Base-by-base conservation (phyloP, 92 coral and sea anemone genomes). In the Parazoanthus darwini region DNA sequence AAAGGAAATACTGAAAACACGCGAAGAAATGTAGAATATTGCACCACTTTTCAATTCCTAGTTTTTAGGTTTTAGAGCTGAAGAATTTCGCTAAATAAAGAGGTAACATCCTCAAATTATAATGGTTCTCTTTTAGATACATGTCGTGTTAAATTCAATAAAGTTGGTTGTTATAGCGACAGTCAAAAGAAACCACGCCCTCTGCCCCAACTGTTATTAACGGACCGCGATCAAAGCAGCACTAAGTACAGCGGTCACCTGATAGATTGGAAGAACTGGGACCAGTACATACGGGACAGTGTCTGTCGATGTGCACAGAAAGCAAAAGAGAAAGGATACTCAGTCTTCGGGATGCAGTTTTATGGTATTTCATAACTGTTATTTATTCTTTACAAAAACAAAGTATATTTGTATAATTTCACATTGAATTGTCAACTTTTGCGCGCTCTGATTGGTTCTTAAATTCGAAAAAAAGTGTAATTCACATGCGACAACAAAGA, bases 211-310 rank as follows among this genome's bases (percentile, higher is more conserved):
- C 81, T 77, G 51, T 23, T 77, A 8, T 42, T 77, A 39, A 77
- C 81, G 13, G 81, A 77, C 81, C 81, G 81, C 81, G 81, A 77
- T 77, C 3, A 23, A 77, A 51, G 23, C 42, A 79, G 83, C 39
- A 2, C 54, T 26, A 79, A 79, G 67, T 79, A 50, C 83, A 79
- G 83, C 83, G 83, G 83, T 50, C 68, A 50, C n/a, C 10, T 20
- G 36, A 79, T 79, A 8, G 83, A 79, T 35, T 79, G 83, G 83
- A 54, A 54, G 54, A 79, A 79, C 38, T 79, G 83, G 83, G 70
- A 79, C 23, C 22, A 26, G n/a, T 54, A 50, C 70, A 25, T 79
- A n/a, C 83, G 25, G 38, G 25, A 54, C 42, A 79, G 42, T 54
- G 23, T 33, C 26, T 79, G 83, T 33, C 83, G 83, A n/a, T 79